phyloP scores from a whole-genome alignment of 2,888 invertebrate species.

The Crepidodera aurea region DNA sequence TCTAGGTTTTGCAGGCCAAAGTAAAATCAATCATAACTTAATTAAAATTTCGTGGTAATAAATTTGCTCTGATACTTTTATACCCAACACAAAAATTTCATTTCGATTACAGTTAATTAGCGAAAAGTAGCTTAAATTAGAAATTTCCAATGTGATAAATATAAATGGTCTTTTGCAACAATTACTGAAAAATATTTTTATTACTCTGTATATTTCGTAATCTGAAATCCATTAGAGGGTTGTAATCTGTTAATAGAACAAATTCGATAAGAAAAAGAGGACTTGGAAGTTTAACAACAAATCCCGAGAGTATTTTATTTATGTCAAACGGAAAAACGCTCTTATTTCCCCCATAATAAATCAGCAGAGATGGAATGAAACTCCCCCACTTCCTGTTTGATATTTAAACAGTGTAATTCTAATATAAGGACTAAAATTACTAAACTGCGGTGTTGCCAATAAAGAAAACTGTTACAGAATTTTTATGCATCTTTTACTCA shows the following conservation, averaged over 20 bases:
- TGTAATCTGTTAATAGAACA: neutral
- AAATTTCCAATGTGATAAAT: too few species aligned
- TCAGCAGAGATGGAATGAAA: conserved; percentile 24
- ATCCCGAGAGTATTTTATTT: conserved; percentile 14
- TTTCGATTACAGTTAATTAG: neutral
- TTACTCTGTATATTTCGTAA: too few species aligned
- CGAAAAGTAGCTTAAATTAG: too few species aligned
- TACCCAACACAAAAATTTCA: neutral
- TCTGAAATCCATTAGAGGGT: neutral
- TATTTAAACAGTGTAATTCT: conserved; percentile 28
- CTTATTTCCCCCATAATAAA: conserved; percentile 32
- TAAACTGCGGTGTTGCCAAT: conserved; percentile 10
- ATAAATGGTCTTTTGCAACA: too few species aligned
- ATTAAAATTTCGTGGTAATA: neutral
- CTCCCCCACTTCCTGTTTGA: conserved; percentile 28
- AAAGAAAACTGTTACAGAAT: too few species aligned
- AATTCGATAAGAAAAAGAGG: neutral
- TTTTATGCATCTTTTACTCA: too few species aligned
- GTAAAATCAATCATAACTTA: neutral
- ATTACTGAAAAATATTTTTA: too few species aligned
- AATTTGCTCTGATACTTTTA: neutral
- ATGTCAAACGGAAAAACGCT: conserved; percentile 30
- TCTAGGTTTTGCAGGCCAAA: neutral
- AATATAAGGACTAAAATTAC: conserved; percentile 16
- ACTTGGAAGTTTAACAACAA: neutral